Evolutionary conservation across 2,113 vertebrate genomes (phyloP).

Genomic region (Isichthys henryi): DNA sequence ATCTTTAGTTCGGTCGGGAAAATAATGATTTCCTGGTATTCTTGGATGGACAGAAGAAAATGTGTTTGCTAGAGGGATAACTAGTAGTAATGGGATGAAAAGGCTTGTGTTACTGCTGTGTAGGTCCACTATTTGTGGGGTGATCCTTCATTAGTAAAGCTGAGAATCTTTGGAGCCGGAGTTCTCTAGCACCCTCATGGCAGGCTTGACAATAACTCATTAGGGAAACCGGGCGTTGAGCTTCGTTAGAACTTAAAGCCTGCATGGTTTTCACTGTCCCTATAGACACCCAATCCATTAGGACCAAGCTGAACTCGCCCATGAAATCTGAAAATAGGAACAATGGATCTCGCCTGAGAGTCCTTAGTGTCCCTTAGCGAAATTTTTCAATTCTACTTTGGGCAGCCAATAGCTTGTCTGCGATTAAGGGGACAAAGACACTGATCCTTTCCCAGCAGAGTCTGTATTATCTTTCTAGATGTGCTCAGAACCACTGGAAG

Average conservation of each 20-base stretch:
- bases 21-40: background rate
- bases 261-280: background rate
- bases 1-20: background rate
- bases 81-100: background rate
- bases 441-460: background rate
- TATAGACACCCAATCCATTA: background rate
- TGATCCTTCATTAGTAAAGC: background rate
- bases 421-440: background rate
- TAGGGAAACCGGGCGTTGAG: background rate
- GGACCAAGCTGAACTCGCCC: background rate
- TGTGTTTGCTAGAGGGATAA: background rate
- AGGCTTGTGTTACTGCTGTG: background rate
- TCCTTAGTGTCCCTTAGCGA: background rate
- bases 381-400: background rate
- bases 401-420: background rate
- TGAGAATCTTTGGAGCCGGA: background rate
- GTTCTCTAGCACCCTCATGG: background rate
- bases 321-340: background rate
- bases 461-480: background rate
- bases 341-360: background rate
- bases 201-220: background rate
- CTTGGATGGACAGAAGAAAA: background rate
- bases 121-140: background rate
- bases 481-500: background rate
- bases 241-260: background rate